A percentile compares a stretch with the other conserved stretches of the same genome.
phyloP scores from a whole-genome alignment of 2,797 vertebrate genomes.

The Macroramphosus scolopax region DNA sequence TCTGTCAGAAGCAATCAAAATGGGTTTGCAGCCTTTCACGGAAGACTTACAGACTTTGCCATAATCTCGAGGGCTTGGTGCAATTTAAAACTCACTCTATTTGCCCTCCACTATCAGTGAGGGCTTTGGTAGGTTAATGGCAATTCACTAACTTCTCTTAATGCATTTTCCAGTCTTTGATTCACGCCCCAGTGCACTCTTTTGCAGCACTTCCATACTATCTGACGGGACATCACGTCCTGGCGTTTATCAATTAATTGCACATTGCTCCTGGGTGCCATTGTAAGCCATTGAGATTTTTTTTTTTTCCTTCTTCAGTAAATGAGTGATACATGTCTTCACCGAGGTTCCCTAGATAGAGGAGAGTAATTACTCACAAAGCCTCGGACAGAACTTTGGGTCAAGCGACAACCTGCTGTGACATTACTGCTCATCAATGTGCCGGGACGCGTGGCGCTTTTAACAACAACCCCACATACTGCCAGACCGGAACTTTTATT shows the following conservation, averaged over 20 bases:
- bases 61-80: conserved; percentile 70
- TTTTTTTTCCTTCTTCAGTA: conserved; percentile 46
- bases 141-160: conserved; percentile 75
- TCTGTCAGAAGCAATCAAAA: conserved; percentile 71
- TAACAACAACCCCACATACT: conserved; percentile 4
- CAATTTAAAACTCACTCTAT: conserved; percentile 74
- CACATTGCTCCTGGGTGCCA: conserved; percentile 69
- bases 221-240: conserved; percentile 73
- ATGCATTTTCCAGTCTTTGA: conserved; percentile 73
- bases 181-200: conserved; percentile 68
- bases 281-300: conserved; percentile 61
- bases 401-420: conserved; percentile 36
- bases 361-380: conserved; percentile 67
- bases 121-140: conserved; percentile 78
- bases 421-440: conserved; percentile 34
- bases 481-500: conserved; percentile 9
- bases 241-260: conserved; percentile 80
- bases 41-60: conserved; percentile 64
- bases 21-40: conserved; percentile 60
- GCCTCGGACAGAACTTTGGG: conserved; percentile 46
- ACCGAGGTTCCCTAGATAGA: conserved; percentile 49
- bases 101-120: conserved; percentile 72
- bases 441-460: background rate
- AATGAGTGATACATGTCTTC: conserved; percentile 71
- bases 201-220: conserved; percentile 63